Evolutionary conservation across 2,888 invertebrate genomes (phyloP).

Genomic region (Cataglyphis livida): DNA sequence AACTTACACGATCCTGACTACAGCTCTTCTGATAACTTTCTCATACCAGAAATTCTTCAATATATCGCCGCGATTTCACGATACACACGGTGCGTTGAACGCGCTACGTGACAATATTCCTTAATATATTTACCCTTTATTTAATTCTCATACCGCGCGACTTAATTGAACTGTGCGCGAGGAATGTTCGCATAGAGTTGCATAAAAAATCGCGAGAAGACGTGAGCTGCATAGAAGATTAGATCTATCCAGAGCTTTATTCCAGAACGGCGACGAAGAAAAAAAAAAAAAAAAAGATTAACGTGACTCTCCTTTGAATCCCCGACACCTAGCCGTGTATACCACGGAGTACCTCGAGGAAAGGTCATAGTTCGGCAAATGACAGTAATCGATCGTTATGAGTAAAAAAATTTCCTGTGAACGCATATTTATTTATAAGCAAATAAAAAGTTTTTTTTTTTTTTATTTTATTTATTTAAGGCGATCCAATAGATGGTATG

Average conservation of each 20-base stretch:
- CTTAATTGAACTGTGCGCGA: conserved; percentile 27
- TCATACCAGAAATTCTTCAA: background rate
- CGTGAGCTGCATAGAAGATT: conserved; percentile 9
- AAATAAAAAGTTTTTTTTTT: background rate
- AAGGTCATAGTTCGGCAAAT: conserved; percentile 32
- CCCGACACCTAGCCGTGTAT: background rate
- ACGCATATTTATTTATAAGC: conserved; percentile 11
- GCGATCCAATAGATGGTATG: background rate
- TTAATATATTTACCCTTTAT: conserved; percentile 4
- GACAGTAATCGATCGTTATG: background rate
- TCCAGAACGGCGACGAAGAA: background rate
- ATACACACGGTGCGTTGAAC: background rate
- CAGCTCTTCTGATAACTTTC: background rate
- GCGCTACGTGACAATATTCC: background rate
- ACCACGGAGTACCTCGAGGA: background rate
- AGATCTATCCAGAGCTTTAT: conserved; percentile 1
- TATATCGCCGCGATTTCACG: background rate
- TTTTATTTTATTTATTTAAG: background rate
- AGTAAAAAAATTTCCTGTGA: conserved; percentile 7
- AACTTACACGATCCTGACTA: background rate
- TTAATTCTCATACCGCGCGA: conserved; percentile 3
- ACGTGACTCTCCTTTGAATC: conserved; percentile 31
- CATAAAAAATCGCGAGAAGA: conserved; percentile 27
- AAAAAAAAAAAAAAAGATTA: conserved; percentile 12
- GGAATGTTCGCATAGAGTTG: conserved; percentile 3